Percentiles rank a stretch among this genome's conserved stretches.
Conservation (phyloP, 2,113 vertebrate genomes). For the Trachemys scripta region DNA sequence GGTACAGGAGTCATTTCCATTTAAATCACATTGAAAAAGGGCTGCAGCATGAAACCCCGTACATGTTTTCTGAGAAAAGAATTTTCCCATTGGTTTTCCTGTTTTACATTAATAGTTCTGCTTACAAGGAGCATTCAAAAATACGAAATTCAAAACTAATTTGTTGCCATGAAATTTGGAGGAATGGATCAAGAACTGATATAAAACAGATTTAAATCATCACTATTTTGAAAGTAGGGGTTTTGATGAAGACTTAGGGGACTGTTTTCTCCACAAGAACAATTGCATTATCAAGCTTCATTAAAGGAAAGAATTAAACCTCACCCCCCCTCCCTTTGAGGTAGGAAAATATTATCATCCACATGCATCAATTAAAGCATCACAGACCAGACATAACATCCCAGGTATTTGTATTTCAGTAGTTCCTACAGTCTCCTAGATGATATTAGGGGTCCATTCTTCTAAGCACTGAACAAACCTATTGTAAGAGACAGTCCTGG, state of each 20-base stretch:
- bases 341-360: not conserved
- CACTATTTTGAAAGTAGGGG: not conserved
- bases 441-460: no score
- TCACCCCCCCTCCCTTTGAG: not conserved
- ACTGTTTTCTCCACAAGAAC: not conserved
- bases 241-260: not conserved
- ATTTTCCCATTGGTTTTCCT: not conserved
- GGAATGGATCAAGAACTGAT: not conserved
- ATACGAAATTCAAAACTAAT: no score
- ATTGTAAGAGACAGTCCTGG: not conserved
- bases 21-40: not conserved
- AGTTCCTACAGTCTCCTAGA: not conserved
- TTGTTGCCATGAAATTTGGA: accelerated
- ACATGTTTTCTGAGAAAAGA: accelerated
- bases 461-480: not conserved
- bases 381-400: not conserved
- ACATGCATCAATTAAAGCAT: not conserved
- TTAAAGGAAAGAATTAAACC: not conserved
- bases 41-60: not conserved
- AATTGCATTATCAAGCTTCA: not conserved
- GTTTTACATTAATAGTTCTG: not conserved
- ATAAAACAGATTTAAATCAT: not conserved
- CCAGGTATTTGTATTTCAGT: not conserved
- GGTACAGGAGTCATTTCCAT: no score
- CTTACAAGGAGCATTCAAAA: not conserved